A percentile compares a stretch with the other conserved stretches of the same genome.
Conservation (phyloP, 2,113 vertebrate species). For the Phalacrocorax carbo region DNA sequence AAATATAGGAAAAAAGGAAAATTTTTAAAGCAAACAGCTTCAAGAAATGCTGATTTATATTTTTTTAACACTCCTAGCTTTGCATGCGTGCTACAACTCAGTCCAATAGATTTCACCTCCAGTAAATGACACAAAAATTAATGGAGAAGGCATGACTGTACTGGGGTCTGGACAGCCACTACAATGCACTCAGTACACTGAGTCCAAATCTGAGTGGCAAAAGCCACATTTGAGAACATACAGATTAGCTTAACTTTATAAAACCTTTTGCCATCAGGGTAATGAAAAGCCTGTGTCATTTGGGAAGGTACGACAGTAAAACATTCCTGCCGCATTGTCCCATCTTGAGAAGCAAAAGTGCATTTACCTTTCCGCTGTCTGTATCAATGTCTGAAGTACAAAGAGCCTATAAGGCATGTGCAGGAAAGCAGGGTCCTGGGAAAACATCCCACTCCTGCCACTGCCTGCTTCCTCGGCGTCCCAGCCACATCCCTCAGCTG, state of each 20-base stretch:
- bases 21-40: background rate
- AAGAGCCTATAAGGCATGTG: rapidly evolving
- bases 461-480: background rate
- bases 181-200: background rate
- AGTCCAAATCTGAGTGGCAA: background rate
- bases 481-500: background rate
- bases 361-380: background rate
- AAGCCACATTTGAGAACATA: background rate
- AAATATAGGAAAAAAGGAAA: background rate
- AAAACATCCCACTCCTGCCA: rapidly evolving
- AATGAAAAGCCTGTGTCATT: background rate
- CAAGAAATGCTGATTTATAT: background rate
- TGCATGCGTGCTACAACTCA: background rate
- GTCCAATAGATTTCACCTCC: background rate
- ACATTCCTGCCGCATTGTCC: background rate
- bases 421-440: background rate
- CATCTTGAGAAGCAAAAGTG: background rate
- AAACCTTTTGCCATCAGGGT: rapidly evolving
- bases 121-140: background rate
- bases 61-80: background rate
- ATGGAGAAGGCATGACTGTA: too few species aligned
- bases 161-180: background rate
- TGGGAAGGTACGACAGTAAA: background rate
- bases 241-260: background rate
- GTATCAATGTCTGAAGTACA: background rate